Percentiles rank a stretch among this genome's conserved stretches.
Conservation (phyloP, 1,140 invertebrate species). For the Pseudomyrmex cubaensis region DNA sequence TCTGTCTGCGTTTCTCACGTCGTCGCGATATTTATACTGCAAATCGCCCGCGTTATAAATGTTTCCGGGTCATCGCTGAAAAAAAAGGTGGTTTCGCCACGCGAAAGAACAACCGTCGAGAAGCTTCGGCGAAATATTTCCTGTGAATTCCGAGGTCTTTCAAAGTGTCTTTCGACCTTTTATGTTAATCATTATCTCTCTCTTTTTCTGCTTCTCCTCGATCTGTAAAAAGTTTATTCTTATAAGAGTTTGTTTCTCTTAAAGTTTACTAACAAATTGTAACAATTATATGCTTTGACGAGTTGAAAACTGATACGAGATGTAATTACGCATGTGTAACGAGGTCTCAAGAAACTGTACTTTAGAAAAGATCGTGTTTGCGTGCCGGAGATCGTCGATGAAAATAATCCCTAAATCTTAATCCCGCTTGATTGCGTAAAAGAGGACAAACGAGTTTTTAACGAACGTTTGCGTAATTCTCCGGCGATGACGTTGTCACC, state of each 20-base stretch:
- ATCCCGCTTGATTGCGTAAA: conserved; percentile 43
- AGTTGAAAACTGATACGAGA: conserved; percentile 24
- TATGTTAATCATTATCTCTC: too few species aligned
- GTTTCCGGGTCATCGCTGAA: not conserved
- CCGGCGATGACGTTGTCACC: conserved; percentile 10
- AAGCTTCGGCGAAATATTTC: too few species aligned
- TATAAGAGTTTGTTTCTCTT: not conserved
- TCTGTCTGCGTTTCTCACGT: not conserved
- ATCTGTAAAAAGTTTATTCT: not conserved
- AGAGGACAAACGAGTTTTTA: conserved; percentile 30
- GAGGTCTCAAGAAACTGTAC: not conserved
- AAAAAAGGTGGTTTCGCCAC: not conserved
- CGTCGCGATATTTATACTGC: conserved; percentile 33
- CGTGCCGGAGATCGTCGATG: not conserved
- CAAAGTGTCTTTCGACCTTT: too few species aligned
- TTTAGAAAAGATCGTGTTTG: conserved; percentile 9
- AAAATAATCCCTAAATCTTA: conserved; percentile 52
- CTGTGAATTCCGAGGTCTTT: too few species aligned
- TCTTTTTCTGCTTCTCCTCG: too few species aligned
- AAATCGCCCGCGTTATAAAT: not conserved
- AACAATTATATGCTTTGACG: conserved; percentile 3
- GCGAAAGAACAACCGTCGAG: too few species aligned
- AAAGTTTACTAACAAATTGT: conserved; percentile 18
- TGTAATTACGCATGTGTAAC: conserved; percentile 39
- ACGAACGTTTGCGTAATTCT: conserved; percentile 63